phyloP scores from a whole-genome alignment of 2,113 vertebrate species.

The Microcebus jonahi region DNA sequence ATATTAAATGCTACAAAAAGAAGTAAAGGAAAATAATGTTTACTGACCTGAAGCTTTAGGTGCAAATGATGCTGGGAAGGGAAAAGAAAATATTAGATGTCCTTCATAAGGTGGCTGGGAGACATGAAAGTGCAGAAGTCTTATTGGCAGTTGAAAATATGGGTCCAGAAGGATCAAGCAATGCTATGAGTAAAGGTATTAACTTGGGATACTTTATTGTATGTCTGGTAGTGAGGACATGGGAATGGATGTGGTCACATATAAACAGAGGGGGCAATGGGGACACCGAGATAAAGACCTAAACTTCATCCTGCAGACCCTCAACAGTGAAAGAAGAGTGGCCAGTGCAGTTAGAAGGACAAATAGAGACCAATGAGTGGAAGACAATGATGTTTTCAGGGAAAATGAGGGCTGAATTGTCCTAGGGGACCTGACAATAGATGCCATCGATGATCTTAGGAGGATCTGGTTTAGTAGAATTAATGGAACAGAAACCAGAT shows the following conservation, averaged over 20 bases:
- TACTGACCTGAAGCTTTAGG: background rate
- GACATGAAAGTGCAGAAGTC: background rate
- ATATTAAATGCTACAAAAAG: background rate
- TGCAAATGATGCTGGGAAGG: background rate
- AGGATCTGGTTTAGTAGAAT: background rate
- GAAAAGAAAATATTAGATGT: background rate
- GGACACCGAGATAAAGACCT: background rate
- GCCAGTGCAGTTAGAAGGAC: background rate
- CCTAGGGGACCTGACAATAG: background rate
- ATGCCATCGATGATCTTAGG: rapidly evolving
- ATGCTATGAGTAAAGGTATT: background rate
- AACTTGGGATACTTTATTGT: background rate
- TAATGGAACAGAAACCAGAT: background rate
- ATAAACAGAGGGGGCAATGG: background rate
- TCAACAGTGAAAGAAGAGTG: background rate
- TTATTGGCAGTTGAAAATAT: background rate
- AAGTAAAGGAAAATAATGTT: background rate
- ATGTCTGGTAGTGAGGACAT: background rate
- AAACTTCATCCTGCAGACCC: background rate
- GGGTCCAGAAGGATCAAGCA: background rate
- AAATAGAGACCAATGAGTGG: background rate
- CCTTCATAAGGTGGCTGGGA: background rate
- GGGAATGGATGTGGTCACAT: background rate
- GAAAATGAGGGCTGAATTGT: background rate
- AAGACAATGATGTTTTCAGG: background rate